These are phyloP conservation scores for Achlya flavicornis DNA, from an alignment of 2,888 invertebrate species.

Conservation along the genomic window DNA sequence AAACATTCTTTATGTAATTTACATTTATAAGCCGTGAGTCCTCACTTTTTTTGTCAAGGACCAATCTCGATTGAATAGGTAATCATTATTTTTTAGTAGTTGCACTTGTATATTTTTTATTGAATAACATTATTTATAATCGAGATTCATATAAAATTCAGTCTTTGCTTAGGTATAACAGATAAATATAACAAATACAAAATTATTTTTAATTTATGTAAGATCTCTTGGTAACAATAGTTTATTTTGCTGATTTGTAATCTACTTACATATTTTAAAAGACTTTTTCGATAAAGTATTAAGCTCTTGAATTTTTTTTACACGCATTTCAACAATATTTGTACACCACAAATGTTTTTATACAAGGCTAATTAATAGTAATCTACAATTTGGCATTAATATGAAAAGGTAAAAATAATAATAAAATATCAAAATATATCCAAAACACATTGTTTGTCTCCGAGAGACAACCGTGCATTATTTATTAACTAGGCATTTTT, in stretches of 20 bases:
- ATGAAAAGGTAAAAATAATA: neutral
- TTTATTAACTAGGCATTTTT: conserved; percentile 42
- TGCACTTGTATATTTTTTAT: neutral
- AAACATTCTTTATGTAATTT: too few species aligned
- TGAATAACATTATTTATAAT: neutral
- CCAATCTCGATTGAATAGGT: neutral
- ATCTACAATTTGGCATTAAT: conserved; percentile 3
- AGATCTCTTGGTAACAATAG: neutral
- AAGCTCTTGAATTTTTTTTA: too few species aligned
- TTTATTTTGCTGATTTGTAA: neutral
- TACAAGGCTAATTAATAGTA: neutral
- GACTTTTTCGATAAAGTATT: neutral
- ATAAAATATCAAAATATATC: conserved; percentile 17
- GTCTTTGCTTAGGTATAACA: neutral
- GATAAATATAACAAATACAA: neutral
- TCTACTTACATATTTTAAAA: neutral
- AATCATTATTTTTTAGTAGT: too few species aligned
- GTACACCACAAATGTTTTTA: neutral
- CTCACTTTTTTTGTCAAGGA: neutral
- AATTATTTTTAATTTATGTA: neutral
- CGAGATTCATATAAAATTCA: conserved; percentile 1
- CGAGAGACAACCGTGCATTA: conserved; percentile 8
- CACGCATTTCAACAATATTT: neutral
- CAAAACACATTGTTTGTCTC: conserved; percentile 22
- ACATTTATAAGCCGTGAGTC: too few species aligned